Evolutionary conservation across 2,113 vertebrate genomes (phyloP).

Genomic region (Circaetus gallicus): DNA sequence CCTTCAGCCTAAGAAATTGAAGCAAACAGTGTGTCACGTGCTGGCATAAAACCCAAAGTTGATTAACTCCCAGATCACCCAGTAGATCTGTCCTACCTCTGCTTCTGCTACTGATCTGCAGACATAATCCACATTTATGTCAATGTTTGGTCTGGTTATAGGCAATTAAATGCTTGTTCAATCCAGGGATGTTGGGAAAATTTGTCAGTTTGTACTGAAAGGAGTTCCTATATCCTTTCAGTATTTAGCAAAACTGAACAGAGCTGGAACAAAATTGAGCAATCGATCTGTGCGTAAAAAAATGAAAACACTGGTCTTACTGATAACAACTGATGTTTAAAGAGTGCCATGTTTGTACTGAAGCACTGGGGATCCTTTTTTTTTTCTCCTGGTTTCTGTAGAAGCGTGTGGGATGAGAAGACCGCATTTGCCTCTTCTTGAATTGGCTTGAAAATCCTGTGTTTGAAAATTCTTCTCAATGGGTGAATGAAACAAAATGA

Average conservation of each 20-base stretch:
- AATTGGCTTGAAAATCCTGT: not conserved
- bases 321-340: not conserved
- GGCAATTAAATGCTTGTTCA: not conserved
- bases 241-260: not conserved
- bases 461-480: not conserved
- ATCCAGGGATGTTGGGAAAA: not conserved
- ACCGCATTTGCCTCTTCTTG: not conserved
- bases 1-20: not conserved
- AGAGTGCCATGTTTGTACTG: not conserved
- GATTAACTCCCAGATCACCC: not conserved
- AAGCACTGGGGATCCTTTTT: not conserved
- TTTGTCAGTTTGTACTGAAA: not conserved
- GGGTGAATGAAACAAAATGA: not conserved
- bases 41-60: not conserved
- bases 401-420: not conserved
- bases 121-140: not conserved
- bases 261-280: not conserved
- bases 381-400: not conserved
- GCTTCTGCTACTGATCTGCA: not conserved
- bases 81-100: not conserved
- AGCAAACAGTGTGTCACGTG: not conserved
- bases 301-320: not conserved
- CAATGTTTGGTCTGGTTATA: not conserved
- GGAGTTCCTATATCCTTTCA: not conserved
- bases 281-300: accelerated